Evolutionary conservation across 2,888 invertebrate species (phyloP).

Genomic region (Mythimna albipuncta): DNA sequence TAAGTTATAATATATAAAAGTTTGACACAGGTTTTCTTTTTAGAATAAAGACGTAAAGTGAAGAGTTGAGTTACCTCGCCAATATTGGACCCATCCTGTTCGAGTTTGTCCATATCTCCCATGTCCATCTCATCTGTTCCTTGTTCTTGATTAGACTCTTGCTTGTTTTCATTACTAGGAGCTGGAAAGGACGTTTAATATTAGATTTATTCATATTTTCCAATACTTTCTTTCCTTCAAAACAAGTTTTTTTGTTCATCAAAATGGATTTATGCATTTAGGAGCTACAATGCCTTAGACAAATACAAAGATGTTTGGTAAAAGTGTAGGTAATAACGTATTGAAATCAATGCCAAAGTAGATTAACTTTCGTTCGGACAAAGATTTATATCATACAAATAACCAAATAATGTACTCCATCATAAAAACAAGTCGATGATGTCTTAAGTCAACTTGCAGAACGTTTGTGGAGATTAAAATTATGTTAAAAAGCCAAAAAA

Average conservation of each 20-base stretch:
- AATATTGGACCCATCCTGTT: conserved; percentile 87
- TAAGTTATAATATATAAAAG: too few species aligned
- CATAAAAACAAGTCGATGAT: conserved; percentile 83
- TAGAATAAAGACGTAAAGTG: too few species aligned
- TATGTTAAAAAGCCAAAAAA: background rate
- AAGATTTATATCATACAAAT: conserved; percentile 35
- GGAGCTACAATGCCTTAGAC: too few species aligned
- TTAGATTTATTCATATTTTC: too few species aligned
- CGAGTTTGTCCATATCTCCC: conserved; percentile 89
- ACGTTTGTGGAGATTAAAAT: conserved; percentile 81
- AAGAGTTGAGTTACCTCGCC: conserved; percentile 80
- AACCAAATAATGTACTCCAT: conserved; percentile 82
- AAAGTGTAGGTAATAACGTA: conserved; percentile 61
- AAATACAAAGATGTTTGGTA: background rate
- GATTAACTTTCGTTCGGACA: conserved; percentile 30
- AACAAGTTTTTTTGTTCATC: too few species aligned
- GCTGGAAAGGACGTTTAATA: conserved; percentile 54
- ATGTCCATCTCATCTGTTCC: conserved; percentile 88
- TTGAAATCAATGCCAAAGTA: conserved; percentile 57
- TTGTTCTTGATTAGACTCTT: conserved; percentile 79
- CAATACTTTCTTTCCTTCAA: too few species aligned
- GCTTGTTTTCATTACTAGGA: conserved; percentile 76
- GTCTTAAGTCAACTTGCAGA: conserved; percentile 85
- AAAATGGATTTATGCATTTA: too few species aligned
- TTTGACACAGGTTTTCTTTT: too few species aligned